These are phyloP conservation scores for Lutjanus argentimaculatus DNA, from an alignment of 2,797 vertebrate genomes.

Conservation along the genomic window DNA sequence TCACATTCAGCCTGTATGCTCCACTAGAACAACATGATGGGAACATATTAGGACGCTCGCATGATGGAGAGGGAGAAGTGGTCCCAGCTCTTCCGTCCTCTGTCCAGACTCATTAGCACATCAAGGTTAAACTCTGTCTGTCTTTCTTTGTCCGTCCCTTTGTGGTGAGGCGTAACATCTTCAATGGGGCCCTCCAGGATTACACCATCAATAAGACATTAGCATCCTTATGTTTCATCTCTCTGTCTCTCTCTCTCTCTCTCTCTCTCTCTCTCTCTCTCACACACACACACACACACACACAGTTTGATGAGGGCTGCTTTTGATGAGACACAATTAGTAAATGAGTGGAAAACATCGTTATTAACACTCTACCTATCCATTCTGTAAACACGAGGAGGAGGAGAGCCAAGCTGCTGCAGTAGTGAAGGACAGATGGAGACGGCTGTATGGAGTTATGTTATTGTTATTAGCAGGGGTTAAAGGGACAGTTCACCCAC, in stretches of 20 bases:
- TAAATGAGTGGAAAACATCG: slow-evolving; percentile 45
- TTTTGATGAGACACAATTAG: slow-evolving; percentile 34
- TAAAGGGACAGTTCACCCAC: neutral
- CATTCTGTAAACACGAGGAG: slow-evolving; percentile 5
- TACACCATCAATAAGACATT: slow-evolving; percentile 83
- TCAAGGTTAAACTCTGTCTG: slow-evolving; percentile 57
- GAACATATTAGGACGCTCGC: slow-evolving; percentile 21
- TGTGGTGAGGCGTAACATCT: slow-evolving; percentile 56
- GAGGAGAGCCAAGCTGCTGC: slow-evolving; percentile 7
- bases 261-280: slow-evolving; percentile 5
- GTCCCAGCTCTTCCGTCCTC: slow-evolving; percentile 19
- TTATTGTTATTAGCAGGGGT: neutral
- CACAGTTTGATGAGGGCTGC: slow-evolving; percentile 72
- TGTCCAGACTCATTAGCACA: slow-evolving; percentile 60
- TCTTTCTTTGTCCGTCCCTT: slow-evolving; percentile 47
- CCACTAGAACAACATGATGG: neutral
- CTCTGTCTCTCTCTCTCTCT: neutral
- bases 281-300: slow-evolving; percentile 32
- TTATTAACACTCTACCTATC: slow-evolving; percentile 20
- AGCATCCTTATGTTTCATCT: slow-evolving; percentile 74
- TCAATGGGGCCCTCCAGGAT: slow-evolving; percentile 80
- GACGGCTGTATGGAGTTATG: neutral
- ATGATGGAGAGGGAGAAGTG: slow-evolving; percentile 18
- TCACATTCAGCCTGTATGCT: neutral
- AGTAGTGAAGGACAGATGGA: slow-evolving; percentile 14